A percentile compares a stretch with the other conserved stretches of the same genome.
Conservation (phyloP, 2,797 vertebrate genomes). For the Aeoliscus strigatus region DNA sequence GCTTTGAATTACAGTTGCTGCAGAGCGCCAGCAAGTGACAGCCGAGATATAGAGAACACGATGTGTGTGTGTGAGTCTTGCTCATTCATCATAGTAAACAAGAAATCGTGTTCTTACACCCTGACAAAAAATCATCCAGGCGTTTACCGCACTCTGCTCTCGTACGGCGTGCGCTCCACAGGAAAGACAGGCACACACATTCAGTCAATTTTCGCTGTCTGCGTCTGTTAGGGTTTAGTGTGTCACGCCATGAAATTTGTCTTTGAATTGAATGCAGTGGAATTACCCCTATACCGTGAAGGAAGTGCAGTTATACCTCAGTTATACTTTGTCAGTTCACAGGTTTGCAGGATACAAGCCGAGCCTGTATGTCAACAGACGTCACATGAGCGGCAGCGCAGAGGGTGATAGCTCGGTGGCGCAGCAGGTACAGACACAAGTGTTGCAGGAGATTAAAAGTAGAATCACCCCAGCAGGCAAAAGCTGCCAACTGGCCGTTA, state of each 20-base stretch:
- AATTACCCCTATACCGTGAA: constrained; percentile 7
- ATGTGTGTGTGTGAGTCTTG: constrained; percentile 53
- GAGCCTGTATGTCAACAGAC: not conserved
- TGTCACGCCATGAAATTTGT: constrained; percentile 41
- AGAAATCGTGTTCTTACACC: constrained; percentile 61
- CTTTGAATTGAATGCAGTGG: constrained; percentile 14
- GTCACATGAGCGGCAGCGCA: constrained; percentile 3
- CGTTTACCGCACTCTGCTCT: constrained; percentile 62
- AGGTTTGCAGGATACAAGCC: not conserved
- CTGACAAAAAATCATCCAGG: constrained; percentile 72
- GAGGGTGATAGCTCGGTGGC: not conserved
- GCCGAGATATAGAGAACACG: constrained; percentile 58
- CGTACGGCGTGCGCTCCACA: constrained; percentile 28
- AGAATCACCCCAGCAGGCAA: not conserved
- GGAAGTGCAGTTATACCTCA: constrained; percentile 6
- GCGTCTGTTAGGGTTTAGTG: constrained; percentile 46
- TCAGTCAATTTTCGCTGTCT: constrained; percentile 53
- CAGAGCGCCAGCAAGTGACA: constrained; percentile 64
- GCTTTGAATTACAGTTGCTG: constrained; percentile 54
- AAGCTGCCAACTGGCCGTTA: not conserved
- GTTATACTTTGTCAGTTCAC: not conserved
- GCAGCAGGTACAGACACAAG: constrained; percentile 4
- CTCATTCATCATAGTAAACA: constrained; percentile 78
- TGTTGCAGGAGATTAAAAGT: not conserved
- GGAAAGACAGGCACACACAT: constrained; percentile 39